Evolutionary conservation across 2,113 vertebrate genomes (phyloP).

Genomic region (Hydrolagus affinis): DNA sequence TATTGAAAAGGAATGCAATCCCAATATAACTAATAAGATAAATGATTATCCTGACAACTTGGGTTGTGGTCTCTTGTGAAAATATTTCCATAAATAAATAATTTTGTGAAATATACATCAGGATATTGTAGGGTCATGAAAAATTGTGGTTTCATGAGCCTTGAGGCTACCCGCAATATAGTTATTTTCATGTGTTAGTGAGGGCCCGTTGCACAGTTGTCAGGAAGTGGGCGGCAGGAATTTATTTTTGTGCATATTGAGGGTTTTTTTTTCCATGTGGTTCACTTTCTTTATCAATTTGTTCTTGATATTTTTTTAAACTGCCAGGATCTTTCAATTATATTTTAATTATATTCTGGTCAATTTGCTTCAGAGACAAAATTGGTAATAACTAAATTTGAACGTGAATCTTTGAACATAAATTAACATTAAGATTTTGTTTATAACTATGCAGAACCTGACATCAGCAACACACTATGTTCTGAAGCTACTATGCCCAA

Average conservation of each 20-base stretch:
- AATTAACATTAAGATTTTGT: neutral
- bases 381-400: neutral
- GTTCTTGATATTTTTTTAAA: neutral
- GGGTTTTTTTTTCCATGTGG: neutral
- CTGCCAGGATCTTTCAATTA: neutral
- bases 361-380: neutral
- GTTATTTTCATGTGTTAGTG: neutral
- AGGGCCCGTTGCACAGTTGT: neutral
- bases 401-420: neutral
- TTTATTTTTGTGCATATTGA: neutral
- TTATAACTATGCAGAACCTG: neutral
- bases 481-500: neutral
- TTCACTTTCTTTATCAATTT: neutral
- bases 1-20: neutral
- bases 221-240: neutral
- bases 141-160: neutral
- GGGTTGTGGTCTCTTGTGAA: neutral
- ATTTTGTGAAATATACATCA: neutral
- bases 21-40: neutral
- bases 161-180: neutral
- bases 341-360: neutral
- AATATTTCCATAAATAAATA: neutral
- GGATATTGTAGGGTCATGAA: neutral
- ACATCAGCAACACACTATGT: neutral
- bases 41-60: neutral